phyloP scores from a whole-genome alignment of 2,797 vertebrate genomes.

The Semotilus atromaculatus region DNA sequence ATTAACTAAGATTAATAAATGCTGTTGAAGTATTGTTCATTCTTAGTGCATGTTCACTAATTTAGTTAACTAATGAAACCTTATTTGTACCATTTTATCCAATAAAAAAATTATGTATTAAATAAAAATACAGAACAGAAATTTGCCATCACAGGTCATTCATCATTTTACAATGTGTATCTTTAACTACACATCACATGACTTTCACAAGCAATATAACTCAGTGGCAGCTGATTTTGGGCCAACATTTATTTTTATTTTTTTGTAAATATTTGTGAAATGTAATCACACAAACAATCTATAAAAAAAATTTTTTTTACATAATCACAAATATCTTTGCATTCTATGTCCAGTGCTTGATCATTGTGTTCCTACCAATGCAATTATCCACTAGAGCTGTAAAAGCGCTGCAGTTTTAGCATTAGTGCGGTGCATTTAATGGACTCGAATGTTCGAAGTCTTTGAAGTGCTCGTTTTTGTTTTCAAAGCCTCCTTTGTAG shows the following conservation, averaged over 20 bases:
- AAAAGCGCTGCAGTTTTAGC: conserved; percentile 13
- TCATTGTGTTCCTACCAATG: conserved; percentile 7
- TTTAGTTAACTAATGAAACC: no score
- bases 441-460: conserved; percentile 45
- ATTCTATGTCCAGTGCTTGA: not conserved
- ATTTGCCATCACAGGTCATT: no score
- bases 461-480: conserved; percentile 71
- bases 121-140: not conserved
- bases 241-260: no score
- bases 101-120: not conserved
- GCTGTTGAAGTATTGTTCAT: no score
- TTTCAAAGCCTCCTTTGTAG: conserved; percentile 73
- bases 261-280: not conserved
- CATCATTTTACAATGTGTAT: not conserved
- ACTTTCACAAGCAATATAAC: not conserved
- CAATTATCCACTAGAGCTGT: conserved; percentile 27
- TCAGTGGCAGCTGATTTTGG: not conserved
- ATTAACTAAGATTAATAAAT: no score
- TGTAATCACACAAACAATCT: not conserved
- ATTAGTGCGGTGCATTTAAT: conserved; percentile 18
- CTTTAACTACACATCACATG: not conserved
- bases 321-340: not conserved
- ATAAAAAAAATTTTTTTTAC: not conserved
- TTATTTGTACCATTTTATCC: no score
- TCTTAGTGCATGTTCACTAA: no score